Evolutionary conservation across 2,797 vertebrate species (phyloP), one percentile per base, ranked within the genome.

Genomic region (Psittacula echo): DNA sequence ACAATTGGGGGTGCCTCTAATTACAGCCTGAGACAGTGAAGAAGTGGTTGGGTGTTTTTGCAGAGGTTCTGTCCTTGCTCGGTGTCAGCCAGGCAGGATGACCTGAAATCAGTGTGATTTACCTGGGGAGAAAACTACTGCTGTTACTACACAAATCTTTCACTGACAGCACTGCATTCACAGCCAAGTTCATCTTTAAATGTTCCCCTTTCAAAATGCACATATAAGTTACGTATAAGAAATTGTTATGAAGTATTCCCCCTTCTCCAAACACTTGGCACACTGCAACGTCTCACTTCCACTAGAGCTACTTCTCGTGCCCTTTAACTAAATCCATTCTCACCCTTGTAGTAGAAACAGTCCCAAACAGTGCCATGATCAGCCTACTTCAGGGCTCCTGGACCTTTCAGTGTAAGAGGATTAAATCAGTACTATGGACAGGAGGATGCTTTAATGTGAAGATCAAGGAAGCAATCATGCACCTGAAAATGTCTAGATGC

Each of bases 201-300:
- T 2, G 3, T 12, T 39, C 37, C 76, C 54, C 54, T 15, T 51
- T 44, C 70, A 13, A 68, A 81, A 18, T 2, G 10, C 41, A 4
- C 4, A 0, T 0, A 11, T 1, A 7, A 62, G 47, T 19, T 30
- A 30, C 7, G 3, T 42, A 27, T 2, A 44, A 32, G 81, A 15
- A 37, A 27, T 11, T 32, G 51, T 15, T 1, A 3, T 1, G 6
- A 9, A 72, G 1, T 0, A 1, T 11, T 16, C 2, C 32, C 26
- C 10, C 7, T 16, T 21, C 44, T 32, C 61, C 27, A 3, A 5
- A 7, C 11, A 6, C 1, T 1, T n/a, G 30, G 75, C 76, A 22
- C n/a, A 0, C 10, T 2, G 15, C 27, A 26, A 11, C 7, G 58
- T 13, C 50, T 27, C 9, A 0, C 34, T 19, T 22, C 9, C 27